Evolutionary conservation across 1,140 invertebrate species (phyloP).

Genomic region (Melanaphis sacchari): DNA sequence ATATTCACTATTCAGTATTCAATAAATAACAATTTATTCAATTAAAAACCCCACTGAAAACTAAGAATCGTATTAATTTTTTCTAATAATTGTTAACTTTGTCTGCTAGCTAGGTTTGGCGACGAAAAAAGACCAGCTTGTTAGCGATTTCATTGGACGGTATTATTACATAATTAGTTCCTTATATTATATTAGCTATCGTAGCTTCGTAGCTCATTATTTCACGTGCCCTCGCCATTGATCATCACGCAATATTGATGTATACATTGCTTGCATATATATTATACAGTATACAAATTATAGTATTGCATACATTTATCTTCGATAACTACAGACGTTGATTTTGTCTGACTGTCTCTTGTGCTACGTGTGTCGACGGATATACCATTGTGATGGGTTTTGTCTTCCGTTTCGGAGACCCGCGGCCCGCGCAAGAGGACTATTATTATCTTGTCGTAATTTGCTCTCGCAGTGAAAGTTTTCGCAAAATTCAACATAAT

Average conservation of each 20-base stretch:
- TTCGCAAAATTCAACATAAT: background rate
- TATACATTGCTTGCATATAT: background rate
- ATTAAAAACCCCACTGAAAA: background rate
- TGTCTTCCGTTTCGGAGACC: background rate
- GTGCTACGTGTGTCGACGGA: background rate
- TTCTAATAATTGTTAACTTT: background rate
- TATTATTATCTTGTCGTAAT: background rate
- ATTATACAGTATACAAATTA: background rate
- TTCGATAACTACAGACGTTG: too few species aligned
- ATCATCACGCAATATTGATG: background rate
- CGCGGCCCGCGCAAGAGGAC: background rate
- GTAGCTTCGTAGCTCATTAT: background rate
- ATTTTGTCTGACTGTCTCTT: background rate
- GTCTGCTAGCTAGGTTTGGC: background rate
- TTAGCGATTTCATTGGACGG: background rate
- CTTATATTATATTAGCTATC: too few species aligned
- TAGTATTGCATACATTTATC: too few species aligned
- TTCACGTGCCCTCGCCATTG: background rate
- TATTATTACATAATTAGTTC: background rate
- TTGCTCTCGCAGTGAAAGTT: background rate
- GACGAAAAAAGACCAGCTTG: too few species aligned
- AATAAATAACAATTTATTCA: background rate
- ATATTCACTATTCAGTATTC: background rate
- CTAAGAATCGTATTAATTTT: background rate
- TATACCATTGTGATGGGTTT: background rate